phyloP scores from a whole-genome alignment of 2,888 invertebrate species.

The Kuschelorhynchus macadamiae region DNA sequence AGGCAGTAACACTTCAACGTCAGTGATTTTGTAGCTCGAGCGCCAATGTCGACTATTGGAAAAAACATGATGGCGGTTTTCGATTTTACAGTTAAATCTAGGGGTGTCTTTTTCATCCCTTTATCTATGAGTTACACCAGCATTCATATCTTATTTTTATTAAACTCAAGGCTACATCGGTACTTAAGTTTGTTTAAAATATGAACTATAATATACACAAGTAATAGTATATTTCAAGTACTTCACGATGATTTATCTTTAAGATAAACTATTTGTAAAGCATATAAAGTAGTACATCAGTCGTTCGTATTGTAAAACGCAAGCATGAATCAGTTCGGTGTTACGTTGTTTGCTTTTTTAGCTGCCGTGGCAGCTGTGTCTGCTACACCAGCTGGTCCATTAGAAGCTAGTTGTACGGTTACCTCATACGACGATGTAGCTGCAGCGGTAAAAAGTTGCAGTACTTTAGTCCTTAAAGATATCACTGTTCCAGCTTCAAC shows the following conservation, averaged over 20 bases:
- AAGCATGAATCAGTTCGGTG: conserved; percentile 2
- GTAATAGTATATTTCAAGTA: too few species aligned
- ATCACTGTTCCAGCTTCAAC: conserved; percentile 45
- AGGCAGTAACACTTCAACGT: too few species aligned
- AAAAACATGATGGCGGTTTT: too few species aligned
- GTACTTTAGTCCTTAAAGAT: conserved; percentile 17
- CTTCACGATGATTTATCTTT: not conserved
- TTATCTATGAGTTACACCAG: too few species aligned
- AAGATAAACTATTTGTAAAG: not conserved
- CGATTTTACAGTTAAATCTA: too few species aligned
- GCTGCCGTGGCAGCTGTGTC: not conserved
- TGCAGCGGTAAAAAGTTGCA: conserved; percentile 24
- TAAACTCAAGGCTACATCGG: too few species aligned
- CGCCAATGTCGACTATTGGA: too few species aligned
- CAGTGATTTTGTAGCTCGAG: too few species aligned
- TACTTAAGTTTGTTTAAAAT: too few species aligned
- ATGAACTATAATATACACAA: too few species aligned
- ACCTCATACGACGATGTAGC: conserved; percentile 26
- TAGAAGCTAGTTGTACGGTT: conserved; percentile 30
- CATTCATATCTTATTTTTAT: too few species aligned
- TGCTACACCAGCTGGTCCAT: conserved; percentile 1
- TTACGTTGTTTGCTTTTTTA: not conserved
- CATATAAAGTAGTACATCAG: not conserved
- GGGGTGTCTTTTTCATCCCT: too few species aligned
- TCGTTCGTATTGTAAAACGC: not conserved